Base-by-base conservation (phyloP, 2,797 vertebrate genomes). In the Ctenochaetus hawaiiensis region DNA sequence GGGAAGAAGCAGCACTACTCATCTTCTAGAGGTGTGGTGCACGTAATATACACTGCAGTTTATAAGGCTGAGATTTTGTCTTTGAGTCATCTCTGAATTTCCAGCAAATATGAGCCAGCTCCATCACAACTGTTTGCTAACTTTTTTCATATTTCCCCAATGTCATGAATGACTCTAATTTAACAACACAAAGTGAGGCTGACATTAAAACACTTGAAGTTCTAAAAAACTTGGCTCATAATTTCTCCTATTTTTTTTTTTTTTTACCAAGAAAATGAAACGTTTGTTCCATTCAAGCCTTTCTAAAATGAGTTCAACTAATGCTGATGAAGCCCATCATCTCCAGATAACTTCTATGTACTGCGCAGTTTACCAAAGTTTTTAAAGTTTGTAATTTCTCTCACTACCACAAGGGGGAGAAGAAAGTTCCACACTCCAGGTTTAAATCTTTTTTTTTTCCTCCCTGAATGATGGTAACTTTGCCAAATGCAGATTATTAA, bases 121-220 rank as follows among this genome's bases (percentile, higher is more conserved):
- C n/a, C 6, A 6, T 8, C 44, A 22, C 37, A 2, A 4, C 12
- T 62, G 13, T 69, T 65, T 65, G 4, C 44, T 53, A 52, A 59
- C 16, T 2, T 20, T 5, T 17, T 66, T 26, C 7, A 52, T 71
- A 0, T 17, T 52, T n/a, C 18, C 18, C 43, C 8, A 26, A 6
- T n/a, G 22, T 41, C 51, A 12, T 47, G 23, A 76, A 23, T 45
- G 60, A 37, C 65, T 61, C 44, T 60, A 20, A 66, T 49, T 62
- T 22, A 10, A 44, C 56, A 8, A 66, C 47, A 18, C 9, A 59
- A 26, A 61, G 16, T 17, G 26, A 30, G 0, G 1, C 16, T 12
- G 34, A 54, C 17, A 44, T 48, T 54, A 4, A 47, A 59, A 52
- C 34, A 44, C n/a, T 54, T 22, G 13, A 1, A 53, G 23, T 41